A percentile compares a stretch with the other conserved stretches of the same genome.
Evolutionary conservation across 1,140 invertebrate species (phyloP).

Genomic region (Aphaenogaster floridana): DNA sequence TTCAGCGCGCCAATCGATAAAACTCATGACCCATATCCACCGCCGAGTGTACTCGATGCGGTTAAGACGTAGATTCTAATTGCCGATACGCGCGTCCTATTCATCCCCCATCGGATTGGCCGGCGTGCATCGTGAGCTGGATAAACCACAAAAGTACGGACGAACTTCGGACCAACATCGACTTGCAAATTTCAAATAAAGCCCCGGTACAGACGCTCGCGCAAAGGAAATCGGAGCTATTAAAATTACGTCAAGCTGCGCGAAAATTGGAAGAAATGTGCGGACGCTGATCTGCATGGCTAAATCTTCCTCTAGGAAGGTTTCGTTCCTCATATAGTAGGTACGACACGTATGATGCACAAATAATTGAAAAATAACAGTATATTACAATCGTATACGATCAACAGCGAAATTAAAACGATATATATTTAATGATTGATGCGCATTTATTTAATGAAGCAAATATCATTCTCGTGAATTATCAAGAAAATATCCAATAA

Average conservation of each 20-base stretch:
- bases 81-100: constrained; percentile 34
- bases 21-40: constrained; percentile 50
- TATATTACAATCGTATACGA: not conserved
- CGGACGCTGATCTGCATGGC: constrained; percentile 22
- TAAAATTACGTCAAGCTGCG: constrained; percentile 23
- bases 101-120: constrained; percentile 10
- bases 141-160: not conserved
- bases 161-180: constrained; percentile 17
- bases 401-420: not conserved
- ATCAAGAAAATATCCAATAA: not conserved
- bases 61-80: constrained; percentile 53
- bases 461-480: not conserved
- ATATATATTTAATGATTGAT: not conserved
- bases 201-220: not conserved
- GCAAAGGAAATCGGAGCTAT: constrained; percentile 39
- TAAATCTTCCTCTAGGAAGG: not conserved
- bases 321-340: not conserved
- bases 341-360: not conserved
- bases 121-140: not conserved
- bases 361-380: not conserved
- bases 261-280: constrained; percentile 39
- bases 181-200: constrained; percentile 31
- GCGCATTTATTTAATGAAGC: not conserved
- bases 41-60: not conserved
- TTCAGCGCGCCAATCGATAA: constrained; percentile 43